Base-by-base conservation (phyloP, 1,140 invertebrate genomes). In the Drosophila kurseongensis region DNA sequence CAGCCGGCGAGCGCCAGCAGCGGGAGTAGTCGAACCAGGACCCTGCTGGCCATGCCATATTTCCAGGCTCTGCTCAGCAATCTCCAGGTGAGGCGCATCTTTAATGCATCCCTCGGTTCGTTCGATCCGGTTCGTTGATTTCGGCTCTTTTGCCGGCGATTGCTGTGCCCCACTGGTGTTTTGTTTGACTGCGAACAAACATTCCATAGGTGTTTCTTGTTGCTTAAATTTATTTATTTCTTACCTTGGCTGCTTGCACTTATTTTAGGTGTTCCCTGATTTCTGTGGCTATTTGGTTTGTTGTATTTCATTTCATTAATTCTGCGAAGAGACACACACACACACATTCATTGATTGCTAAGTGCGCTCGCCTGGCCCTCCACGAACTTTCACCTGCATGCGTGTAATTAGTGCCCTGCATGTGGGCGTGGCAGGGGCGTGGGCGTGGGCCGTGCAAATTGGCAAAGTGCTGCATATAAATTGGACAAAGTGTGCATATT, bases 31-130 rank as follows among this genome's bases (percentile, higher is more conserved):
- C 93, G 95, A 62, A 86, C 90, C 55, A 91, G 80, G 55, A 84
- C 89, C 32, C 62, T 92, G 38, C 65, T 92, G 63, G 93, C 94
- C 76, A 93, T 95, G 92, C 95, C 95, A 58, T 94, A 95, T 91
- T 94, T 96, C 84, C 95, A 94, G 92, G 94, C 94, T 85, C 93
- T 96, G 89, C 94, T 96, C 75, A 94, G 95, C 81, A 95, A 95
- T 91, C 91, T 96, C 72, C 95, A 96, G 95, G 96, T 96, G 94
- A 95, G 94, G 66, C 36, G 94, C 71, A 68, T 59, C 72, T 60
- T 54, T 66, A 27, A 29, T 32, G 66, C 63, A 68, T 16, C 59
- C 45, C 48, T 59, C 2, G 45, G 1, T 7, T 50, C 45, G 32
- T 35, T 32, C 29, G 29, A 32, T 32, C 40, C 44, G 10, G 13